Evolutionary conservation across 2,113 vertebrate species (phyloP).

Genomic region (Brevimyrus niger): DNA sequence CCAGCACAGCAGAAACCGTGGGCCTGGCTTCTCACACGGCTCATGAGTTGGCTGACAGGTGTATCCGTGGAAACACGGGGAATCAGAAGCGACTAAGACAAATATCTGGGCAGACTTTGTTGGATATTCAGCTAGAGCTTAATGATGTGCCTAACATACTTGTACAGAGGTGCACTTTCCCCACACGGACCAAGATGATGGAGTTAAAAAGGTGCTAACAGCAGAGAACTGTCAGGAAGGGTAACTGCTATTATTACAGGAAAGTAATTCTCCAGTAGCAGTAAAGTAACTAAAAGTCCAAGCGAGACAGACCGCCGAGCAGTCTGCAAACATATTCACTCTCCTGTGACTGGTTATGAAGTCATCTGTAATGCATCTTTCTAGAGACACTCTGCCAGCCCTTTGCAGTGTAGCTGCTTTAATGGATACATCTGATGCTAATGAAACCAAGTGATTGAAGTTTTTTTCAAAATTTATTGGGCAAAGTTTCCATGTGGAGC

Average conservation of each 20-base stretch:
- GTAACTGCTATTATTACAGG: neutral
- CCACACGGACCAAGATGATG: neutral
- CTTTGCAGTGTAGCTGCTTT: neutral
- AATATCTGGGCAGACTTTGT: neutral
- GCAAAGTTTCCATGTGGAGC: neutral
- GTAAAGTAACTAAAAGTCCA: neutral
- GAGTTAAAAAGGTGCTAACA: neutral
- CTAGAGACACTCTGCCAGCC: neutral
- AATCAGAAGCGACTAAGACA: neutral
- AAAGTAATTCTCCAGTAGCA: neutral
- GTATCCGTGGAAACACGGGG: neutral
- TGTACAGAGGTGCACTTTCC: neutral
- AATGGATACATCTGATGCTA: neutral
- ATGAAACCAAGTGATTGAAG: neutral
- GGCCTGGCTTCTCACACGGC: neutral
- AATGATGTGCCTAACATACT: neutral
- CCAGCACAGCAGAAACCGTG: neutral
- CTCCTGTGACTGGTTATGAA: neutral
- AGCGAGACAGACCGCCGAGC: neutral
- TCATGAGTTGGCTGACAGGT: neutral
- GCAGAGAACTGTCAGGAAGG: neutral
- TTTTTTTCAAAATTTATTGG: neutral
- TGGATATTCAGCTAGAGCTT: neutral
- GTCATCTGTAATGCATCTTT: neutral
- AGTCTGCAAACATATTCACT: neutral